Evolutionary conservation across 2,888 invertebrate species (phyloP), one percentile per base, ranked within the genome.

Genomic region (Hirtodrosophila alboralis): DNA sequence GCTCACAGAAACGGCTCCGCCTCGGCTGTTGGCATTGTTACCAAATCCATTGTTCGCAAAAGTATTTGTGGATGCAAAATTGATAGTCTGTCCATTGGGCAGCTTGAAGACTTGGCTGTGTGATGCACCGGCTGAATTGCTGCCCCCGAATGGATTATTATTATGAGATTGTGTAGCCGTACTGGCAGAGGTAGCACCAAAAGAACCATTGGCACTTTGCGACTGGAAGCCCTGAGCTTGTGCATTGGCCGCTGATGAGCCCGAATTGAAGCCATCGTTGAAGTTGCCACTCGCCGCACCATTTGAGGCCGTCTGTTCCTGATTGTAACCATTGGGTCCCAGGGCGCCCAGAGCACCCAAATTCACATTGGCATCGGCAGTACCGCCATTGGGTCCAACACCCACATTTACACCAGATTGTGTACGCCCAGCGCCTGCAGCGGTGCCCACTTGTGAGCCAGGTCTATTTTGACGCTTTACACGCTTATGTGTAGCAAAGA

Each of bases 61-160:
- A 37, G 84, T 89, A 56, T 90, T 90, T 3, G 89, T 83, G 38
- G 88, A 88, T 1, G 89, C 83, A 23, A 91, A 87, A 54, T 89
- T 90, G 1, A 91, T 70, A 2, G 88, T 87, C 51, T 91, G 87
- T 4, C 91, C 91, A 68, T 90, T 90, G 18, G 91, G 91, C 14
- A 91, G 72, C 1, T 75, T 76, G 47, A 88, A 91, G 3, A 84
- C 84, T 67, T 91, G 91, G 40, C 87, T 89, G 9, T 86, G 86
- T 0, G 91, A 89, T 27, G 90, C 87, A 3, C 89, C 90, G 1
- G 89, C 91, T 0, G 89, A 62, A 27, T 88, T 89, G 58, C 78
- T 84, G 36, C 76, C 52, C 16, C 88, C 84, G 48, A 75, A 76
- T 8, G 75, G 83, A 37, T 79, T 88, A 1, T 44, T 79, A 30